These are phyloP conservation scores for Coranthus polyacanthus DNA, from an alignment of 2,797 vertebrate genomes.

Conservation along the genomic window DNA sequence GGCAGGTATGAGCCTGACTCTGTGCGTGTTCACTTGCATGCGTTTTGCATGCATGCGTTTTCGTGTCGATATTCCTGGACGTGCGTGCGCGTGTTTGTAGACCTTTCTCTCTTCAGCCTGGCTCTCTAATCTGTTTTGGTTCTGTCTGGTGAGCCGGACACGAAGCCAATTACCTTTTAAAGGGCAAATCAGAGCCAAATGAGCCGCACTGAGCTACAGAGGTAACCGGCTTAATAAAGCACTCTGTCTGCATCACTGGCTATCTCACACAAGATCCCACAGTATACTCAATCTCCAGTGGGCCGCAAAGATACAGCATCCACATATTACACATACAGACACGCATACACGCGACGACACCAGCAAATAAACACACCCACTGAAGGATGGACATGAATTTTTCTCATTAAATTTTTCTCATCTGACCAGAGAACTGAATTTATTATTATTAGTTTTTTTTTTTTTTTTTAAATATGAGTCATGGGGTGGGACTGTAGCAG, in stretches of 20 bases:
- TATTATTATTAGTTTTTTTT: slow-evolving; percentile 10
- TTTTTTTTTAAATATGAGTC: slow-evolving; percentile 17
- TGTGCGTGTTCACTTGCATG: slow-evolving; percentile 10
- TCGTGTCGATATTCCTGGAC: slow-evolving; percentile 13
- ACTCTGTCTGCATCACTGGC: slow-evolving; percentile 67
- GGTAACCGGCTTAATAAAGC: slow-evolving; percentile 73
- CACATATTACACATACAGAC: not conserved
- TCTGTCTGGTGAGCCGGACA: slow-evolving; percentile 83
- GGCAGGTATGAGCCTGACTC: slow-evolving; percentile 26
- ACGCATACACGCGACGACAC: not conserved
- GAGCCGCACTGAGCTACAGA: slow-evolving; percentile 67
- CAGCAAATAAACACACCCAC: slow-evolving; percentile 2
- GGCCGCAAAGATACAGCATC: slow-evolving; percentile 9
- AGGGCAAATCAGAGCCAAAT: slow-evolving; percentile 82
- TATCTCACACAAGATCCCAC: slow-evolving; percentile 47
- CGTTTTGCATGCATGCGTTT: slow-evolving; percentile 28
- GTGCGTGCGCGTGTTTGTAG: slow-evolving; percentile 54
- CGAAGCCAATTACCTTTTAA: slow-evolving; percentile 85
- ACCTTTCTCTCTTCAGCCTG: slow-evolving; percentile 58
- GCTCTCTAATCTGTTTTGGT: slow-evolving; percentile 84
- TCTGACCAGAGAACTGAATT: slow-evolving; percentile 5
- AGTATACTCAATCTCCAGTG: slow-evolving; percentile 13
- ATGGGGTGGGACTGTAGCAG: slow-evolving; percentile 7
- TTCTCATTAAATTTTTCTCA: slow-evolving; percentile 18
- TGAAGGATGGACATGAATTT: slow-evolving; percentile 6